Evolutionary conservation across 2,797 vertebrate species (phyloP), one percentile per base, ranked within the genome.

Genomic region (Acrossocheilus wenchowensis): DNA sequence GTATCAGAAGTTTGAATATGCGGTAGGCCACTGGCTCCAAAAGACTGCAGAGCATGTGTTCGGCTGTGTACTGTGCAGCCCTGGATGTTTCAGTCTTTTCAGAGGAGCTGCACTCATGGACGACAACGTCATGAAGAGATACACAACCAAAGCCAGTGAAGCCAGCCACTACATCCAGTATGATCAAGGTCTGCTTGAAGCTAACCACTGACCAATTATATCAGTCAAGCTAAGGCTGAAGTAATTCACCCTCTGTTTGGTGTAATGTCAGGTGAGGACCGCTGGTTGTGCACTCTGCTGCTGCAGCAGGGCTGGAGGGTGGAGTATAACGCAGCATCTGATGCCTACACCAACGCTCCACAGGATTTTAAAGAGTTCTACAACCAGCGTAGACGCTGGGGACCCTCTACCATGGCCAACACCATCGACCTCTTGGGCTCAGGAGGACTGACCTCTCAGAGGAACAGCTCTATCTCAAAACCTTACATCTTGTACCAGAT

Each of bases 1-100:
- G 95, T 96, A 95, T 89, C 95, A 96, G 91, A 95, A 96, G 90
- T 96, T 96, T 89, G 95, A 96, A 82, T 96, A 96, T 15, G 94
- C 94, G 0, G 86, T 95, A 26, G 93, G 94, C 64, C 95, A 96
- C 85, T 96, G 95, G 95, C 89, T 96, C 34, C 94, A 96, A 89
- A 96, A 96, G 90, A 94, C 95, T 21, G 92, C 94, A 0, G 95
- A 96, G 88, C 95, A 96, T 0, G 91, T 95, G 79, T 88, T 95
- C 2, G 95, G 95, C 45, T 93, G 90, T 1, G 95, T 96, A 54
- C 89, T 96, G 10, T 96, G 95, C 87, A 96, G 95, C 57, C 95
- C 95, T 0, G 95, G 95, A 17, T 96, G 95, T 89, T 96, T 96
- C 91, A 95, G 94, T 82, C 91, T 96, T 66, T 96, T 94, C 90